Base-by-base conservation (phyloP, 2,888 invertebrate species). In the Tetrapedia diversipes region DNA sequence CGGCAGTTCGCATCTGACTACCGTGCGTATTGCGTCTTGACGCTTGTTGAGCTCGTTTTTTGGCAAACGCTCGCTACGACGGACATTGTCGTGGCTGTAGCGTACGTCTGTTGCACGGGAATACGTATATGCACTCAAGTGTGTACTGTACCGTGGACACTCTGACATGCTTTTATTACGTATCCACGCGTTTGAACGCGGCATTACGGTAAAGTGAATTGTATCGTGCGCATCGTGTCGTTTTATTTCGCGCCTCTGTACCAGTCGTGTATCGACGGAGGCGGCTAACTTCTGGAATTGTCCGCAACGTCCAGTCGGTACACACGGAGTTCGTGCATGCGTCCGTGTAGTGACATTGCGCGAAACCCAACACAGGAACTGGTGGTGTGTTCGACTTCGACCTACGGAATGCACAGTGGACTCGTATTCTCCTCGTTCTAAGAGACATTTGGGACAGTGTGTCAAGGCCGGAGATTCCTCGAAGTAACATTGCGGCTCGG, bases 1-100 rank as follows among this genome's bases (percentile, higher is more conserved):
- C 80, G 81, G 81, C 88, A 88, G 88, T 88, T 82, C 80, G 81
- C 80, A 79, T 86, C 78, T 77, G 81, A 84, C 88, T 82, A 82
- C 61, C 86, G 86, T 70, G 72, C 79, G 66, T 32, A 67, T 45
- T 66, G 79, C 29, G 57, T 81, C 61, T 82, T 37, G 65, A n/a
- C 24, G 56, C 22, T 34, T 14, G 39, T 34, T 32, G n/a, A 7
- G 43, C 11, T 37, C 4, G 3, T 4, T 37, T 57, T 27, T 22
- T 49, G 34, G 29, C 37, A 27, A 53, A 14, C 19, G 24, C 59
- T 51, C 8, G n/a, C 16, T 22, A 11, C 10, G 6, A 16, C 39
- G 14, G 8, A 11, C 22, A 24, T 0, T 10, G 4, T 22, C 10
- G 19, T 16, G 4, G 8, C n/a, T 0, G 11, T 11, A 24, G 11